phyloP scores from a whole-genome alignment of 2,888 invertebrate species.

The Harpagoxenus sublaevis region DNA sequence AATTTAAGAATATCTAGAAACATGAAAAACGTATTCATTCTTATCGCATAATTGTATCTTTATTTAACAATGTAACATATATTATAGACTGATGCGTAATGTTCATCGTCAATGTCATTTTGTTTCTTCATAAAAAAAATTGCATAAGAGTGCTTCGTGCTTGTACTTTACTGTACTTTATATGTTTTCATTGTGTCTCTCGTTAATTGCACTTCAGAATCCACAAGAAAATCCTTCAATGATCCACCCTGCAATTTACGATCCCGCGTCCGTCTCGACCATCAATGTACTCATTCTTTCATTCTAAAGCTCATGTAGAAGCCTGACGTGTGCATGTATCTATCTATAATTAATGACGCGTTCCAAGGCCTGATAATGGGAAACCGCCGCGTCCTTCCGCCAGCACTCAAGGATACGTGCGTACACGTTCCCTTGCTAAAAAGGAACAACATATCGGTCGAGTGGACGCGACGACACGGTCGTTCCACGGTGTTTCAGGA shows the following conservation, averaged over 20 bases:
- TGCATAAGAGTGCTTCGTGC: background rate
- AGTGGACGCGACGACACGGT: slow-evolving; percentile 70
- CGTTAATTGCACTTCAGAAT: background rate
- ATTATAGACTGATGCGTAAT: background rate
- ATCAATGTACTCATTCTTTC: slow-evolving; percentile 33
- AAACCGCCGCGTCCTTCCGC: slow-evolving; percentile 28
- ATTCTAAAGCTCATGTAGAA: slow-evolving; percentile 19
- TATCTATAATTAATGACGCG: slow-evolving; percentile 34
- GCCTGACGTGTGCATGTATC: slow-evolving; percentile 25
- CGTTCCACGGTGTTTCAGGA: slow-evolving; percentile 69
- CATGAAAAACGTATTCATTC: background rate
- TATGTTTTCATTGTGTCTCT: slow-evolving; percentile 7
- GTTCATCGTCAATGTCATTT: background rate
- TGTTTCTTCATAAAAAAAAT: background rate
- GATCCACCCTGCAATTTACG: slow-evolving; percentile 29
- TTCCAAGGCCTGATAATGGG: slow-evolving; percentile 23
- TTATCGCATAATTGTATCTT: background rate
- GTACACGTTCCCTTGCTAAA: background rate
- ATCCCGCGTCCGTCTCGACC: slow-evolving; percentile 16
- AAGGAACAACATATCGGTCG: slow-evolving; percentile 27
- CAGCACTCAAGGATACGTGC: slow-evolving; percentile 26
- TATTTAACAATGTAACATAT: background rate
- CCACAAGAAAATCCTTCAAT: slow-evolving; percentile 8
- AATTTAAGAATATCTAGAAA: background rate
- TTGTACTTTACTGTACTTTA: background rate